These are phyloP conservation scores for Eidolon dupreanum DNA, from an alignment of 2,797 vertebrate genomes.

Conservation along the genomic window DNA sequence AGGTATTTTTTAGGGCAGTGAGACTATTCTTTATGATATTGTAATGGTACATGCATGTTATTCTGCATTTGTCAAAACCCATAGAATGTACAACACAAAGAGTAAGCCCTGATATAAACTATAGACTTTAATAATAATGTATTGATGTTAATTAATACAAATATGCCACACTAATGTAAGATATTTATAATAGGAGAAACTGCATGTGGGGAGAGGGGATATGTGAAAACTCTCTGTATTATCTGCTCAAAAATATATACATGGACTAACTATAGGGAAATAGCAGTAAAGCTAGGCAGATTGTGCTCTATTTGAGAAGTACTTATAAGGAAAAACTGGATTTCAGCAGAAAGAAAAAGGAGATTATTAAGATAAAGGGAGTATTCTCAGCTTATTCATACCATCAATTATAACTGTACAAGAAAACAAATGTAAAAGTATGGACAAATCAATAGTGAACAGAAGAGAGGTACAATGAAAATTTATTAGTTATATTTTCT, in stretches of 20 bases:
- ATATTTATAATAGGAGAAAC: background rate
- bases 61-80: background rate
- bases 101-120: background rate
- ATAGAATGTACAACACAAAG: background rate
- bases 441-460: background rate
- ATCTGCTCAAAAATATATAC: background rate
- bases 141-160: background rate
- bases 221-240: background rate
- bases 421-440: background rate
- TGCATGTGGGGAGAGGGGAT: background rate
- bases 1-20: background rate
- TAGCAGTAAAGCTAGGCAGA: background rate
- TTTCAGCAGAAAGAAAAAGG: background rate
- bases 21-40: background rate
- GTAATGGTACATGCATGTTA: background rate
- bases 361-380: background rate
- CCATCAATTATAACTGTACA: background rate
- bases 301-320: background rate
- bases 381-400: background rate
- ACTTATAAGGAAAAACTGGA: background rate
- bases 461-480: background rate
- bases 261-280: background rate
- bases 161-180: background rate
- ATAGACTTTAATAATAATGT: background rate
- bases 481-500: background rate